Conservation (phyloP, 1,140 invertebrate species). For the Papilio glaucus region DNA sequence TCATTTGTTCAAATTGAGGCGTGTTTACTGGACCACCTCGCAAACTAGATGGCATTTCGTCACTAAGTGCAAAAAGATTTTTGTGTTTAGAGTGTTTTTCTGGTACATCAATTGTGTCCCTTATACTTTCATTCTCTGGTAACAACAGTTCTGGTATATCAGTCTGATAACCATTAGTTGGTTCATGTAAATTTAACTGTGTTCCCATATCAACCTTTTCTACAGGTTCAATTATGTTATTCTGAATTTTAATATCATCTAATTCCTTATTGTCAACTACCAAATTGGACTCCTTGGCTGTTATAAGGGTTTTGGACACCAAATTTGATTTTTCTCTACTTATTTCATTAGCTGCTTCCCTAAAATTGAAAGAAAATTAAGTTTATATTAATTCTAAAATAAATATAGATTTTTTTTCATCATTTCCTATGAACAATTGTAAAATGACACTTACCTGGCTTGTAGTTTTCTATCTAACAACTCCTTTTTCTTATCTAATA, state of each 20-base stretch:
- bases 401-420: conserved; percentile 1
- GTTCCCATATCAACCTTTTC: conserved; percentile 68
- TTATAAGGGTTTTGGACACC: conserved; percentile 52
- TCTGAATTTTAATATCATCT: conserved; percentile 38
- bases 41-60: conserved; percentile 74
- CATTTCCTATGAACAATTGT: background rate
- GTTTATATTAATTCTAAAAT: conserved; percentile 11
- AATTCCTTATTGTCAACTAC: conserved; percentile 46
- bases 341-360: conserved; percentile 73
- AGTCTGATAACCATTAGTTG: conserved; percentile 63
- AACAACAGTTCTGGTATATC: conserved; percentile 59
- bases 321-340: conserved; percentile 68
- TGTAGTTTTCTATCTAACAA: conserved; percentile 71
- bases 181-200: conserved; percentile 63
- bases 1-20: conserved; percentile 42
- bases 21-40: conserved; percentile 52
- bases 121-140: conserved; percentile 59
- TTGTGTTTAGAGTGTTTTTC: conserved; percentile 57
- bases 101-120: conserved; percentile 46
- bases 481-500: conserved; percentile 72
- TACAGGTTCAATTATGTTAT: conserved; percentile 42
- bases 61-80: conserved; percentile 76
- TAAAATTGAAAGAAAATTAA: conserved; percentile 48
- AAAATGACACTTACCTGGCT: conserved; percentile 60
- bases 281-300: conserved; percentile 43